phyloP scores from a whole-genome alignment of 2,113 vertebrate species.

The Ornithorhynchus anatinus region DNA sequence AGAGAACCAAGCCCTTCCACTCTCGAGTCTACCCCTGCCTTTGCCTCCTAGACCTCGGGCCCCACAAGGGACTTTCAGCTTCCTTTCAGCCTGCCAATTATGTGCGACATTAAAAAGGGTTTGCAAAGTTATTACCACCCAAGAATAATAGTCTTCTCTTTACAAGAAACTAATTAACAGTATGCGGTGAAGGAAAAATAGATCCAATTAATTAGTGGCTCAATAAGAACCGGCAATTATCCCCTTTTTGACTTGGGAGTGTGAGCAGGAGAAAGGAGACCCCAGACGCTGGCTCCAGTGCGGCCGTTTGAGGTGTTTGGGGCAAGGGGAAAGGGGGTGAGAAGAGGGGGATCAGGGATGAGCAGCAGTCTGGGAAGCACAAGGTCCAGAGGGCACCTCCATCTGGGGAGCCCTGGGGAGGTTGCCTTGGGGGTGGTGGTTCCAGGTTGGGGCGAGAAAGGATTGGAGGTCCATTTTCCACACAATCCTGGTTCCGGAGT shows the following conservation, averaged over 20 bases:
- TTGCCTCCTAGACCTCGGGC: background rate
- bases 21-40: background rate
- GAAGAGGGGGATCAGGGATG: background rate
- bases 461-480: too few relatives aligned
- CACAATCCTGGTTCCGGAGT: too few relatives aligned
- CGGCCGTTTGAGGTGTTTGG: too few relatives aligned
- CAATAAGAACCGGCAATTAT: slow-evolving; percentile 36
- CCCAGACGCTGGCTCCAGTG: too few relatives aligned
- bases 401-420: background rate
- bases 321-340: background rate
- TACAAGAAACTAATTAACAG: slow-evolving; percentile 61
- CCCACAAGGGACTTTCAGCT: background rate
- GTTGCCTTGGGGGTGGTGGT: too few relatives aligned
- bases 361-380: background rate
- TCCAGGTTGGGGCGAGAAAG: too few relatives aligned
- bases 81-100: slow-evolving; percentile 40
- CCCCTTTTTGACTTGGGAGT: slow-evolving; percentile 10
- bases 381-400: background rate
- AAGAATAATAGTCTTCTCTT: slow-evolving; percentile 61
- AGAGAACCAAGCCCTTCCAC: too few relatives aligned
- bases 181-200: slow-evolving; percentile 55
- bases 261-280: background rate
- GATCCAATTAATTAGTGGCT: slow-evolving; percentile 63
- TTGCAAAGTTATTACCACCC: slow-evolving; percentile 57
- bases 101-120: slow-evolving; percentile 57